phyloP scores from a whole-genome alignment of 1,140 invertebrate genomes.

The Euschistus heros region DNA sequence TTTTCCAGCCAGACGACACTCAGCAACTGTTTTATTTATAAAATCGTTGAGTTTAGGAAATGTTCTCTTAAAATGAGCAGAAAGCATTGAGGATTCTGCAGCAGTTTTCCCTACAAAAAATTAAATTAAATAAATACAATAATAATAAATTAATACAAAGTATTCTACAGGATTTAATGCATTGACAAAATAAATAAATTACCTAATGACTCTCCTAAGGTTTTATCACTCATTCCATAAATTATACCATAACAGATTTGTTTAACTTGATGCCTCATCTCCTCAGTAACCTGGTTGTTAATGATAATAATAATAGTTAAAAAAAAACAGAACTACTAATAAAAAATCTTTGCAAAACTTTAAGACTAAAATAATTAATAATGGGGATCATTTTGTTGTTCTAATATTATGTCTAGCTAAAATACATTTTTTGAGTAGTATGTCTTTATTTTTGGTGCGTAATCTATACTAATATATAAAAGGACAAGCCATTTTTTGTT shows the following conservation, averaged over 20 bases:
- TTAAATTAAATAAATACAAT: neutral
- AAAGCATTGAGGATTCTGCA: constrained; percentile 66
- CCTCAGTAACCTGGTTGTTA: constrained; percentile 49
- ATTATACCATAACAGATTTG: constrained; percentile 95
- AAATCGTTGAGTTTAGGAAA: constrained; percentile 62
- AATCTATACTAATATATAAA: no score
- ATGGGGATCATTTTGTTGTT: no score
- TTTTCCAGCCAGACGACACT: constrained; percentile 61
- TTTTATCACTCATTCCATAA: constrained; percentile 89
- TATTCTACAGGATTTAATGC: no score
- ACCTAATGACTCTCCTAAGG: constrained; percentile 69
- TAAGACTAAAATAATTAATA: no score
- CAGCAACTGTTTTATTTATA: constrained; percentile 51
- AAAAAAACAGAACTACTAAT: no score
- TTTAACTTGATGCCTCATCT: constrained; percentile 76
- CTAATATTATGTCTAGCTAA: no score
- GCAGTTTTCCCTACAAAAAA: constrained; percentile 35
- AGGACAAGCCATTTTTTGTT: no score
- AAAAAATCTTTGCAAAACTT: no score
- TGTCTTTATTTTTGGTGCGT: no score
- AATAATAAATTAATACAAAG: no score
- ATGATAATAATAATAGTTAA: no score
- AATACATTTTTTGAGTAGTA: no score
- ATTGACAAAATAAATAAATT: constrained; percentile 36
- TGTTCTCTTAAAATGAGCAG: constrained; percentile 68